Base-by-base conservation (phyloP, 2,113 vertebrate species). In the Cololabis saira region DNA sequence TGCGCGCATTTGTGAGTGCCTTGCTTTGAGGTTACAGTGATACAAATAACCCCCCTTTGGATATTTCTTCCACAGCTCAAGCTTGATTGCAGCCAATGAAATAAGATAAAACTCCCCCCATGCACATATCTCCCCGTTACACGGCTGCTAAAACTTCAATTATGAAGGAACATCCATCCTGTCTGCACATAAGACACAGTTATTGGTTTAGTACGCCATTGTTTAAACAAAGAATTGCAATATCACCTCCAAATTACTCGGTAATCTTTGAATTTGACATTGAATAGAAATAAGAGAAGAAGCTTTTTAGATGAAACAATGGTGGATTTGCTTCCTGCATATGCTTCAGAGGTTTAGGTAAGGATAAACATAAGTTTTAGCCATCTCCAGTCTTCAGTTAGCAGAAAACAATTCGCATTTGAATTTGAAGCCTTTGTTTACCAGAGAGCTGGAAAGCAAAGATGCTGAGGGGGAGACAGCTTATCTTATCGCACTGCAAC, bases 211-310 rank as follows among this genome's bases (percentile, higher is more conserved):
- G 74, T 42, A 59, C 7, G 1, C 57, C 64, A 87, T 93, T 91
- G 90, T 91, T 76, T 87, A 45, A 75, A 53, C 62, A 85, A 83
- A 80, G 67, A 76, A 87, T 79, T 53, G 74, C 78, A 87, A 82
- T 70, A 88, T 89, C 84, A 89, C 83, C 82, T 90, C 76, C 67
- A 87, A 90, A 90, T 87, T 84, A 40, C 44, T 69, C 53, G 3
- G 13, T 90, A 92, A 92, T 93, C 92, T 92, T 91, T 74, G 82
- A 90, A 89, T 91, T 87, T 90, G 81, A 91, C 78, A 87, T 66
- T 73, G 85, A 88, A 87, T 81, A 71, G 83, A 77, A 64, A 77
- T 67, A 30, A 67, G 78, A 82, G 69, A 79, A 82, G 81, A 80
- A 80, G 89, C 83, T 85, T 91, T 84, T 76, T 70, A 48, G 49